Evolutionary conservation across 2,888 invertebrate species (phyloP), one percentile per base, ranked within the genome.

Genomic region (Pseudococcus jackbeardsleyi): DNA sequence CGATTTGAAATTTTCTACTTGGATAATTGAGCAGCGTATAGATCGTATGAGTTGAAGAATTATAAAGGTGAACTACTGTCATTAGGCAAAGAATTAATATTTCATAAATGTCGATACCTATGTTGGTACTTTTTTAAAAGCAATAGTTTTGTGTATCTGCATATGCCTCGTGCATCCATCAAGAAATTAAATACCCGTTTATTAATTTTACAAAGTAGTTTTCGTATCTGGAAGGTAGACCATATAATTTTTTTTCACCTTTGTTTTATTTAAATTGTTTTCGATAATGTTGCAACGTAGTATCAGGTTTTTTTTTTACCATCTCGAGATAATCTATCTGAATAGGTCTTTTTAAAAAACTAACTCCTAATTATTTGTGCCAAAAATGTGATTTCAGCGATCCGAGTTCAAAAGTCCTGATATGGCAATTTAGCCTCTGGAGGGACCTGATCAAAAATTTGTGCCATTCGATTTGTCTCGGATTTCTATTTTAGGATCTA

Each of bases 51-150:
- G 17, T 77, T 15, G n/a, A 19, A 79, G 79, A 79, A 79, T 72
- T 26, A 39, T 79, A 42, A 79, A 79, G 79, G 79, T 79, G 79
- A 79, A 79, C 79, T 79, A 79, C 79, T 79, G 79, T 79, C 33
- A 79, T 79, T 79, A 79, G 42, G 26, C 68, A 12, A 33, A 72
- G 68, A 72, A 72, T 72, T 72, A 33, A 72, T 72, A 72, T 72
- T 72, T 72, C 59, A 59, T 59, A 33, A 33, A 59, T 6, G 68
- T 72, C 68, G 68, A 72, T 72, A 72, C 68, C 26, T 33, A 33
- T 33, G 26, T 33, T 33, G 26, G 26, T 33, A 33, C 26, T 33
- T 26, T 26, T 26, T 72, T 72, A 72, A 59, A 19, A n/a, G 59
- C 59, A 59, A 59, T 6, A 33, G 26, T 19, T 59, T 5, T 54